Base-by-base conservation (phyloP, 2,113 vertebrate species). In the Oplegnathus fasciatus region DNA sequence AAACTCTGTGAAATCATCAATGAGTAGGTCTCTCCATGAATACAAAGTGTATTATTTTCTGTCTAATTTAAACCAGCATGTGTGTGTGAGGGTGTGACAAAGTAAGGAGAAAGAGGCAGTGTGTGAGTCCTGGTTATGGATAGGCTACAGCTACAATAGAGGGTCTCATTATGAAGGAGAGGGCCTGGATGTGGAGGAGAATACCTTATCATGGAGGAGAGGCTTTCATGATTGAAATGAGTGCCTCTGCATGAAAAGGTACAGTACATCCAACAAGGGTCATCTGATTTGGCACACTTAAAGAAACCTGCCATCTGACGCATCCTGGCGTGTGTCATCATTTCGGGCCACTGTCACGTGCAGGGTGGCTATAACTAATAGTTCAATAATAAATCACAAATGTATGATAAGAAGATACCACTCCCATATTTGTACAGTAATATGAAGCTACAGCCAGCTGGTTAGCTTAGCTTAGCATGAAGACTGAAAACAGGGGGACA, bases 41-140 rank as follows among this genome's bases (percentile, higher is more conserved):
- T 85, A 83, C 22, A 66, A 62, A 86, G 37, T n/a, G 32, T 32
- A 10, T 77, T 71, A 32, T 65, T 70, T 18, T n/a, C 61, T 28
- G 64, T 24, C 14, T 66, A 10, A 6, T 52, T 52, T 74, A 54
- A 13, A 22, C 48, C 57, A 80, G 55, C 40, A 32, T 58, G 17
- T 37, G 6, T 75, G 24, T 65, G 10, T 22, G 7, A 64, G 37
- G 20, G 1, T 62, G 57, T 22, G 46, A 54, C 9, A 42, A 14
- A 32, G 42, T 28, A 17, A 58, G 40, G 17, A 20, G 30, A 57
- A 58, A 42, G 15, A 50, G 15, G 57, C 13, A 28, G 30, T 18
- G 58, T 62, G 3, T 20, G 5, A 14, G 34, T 22, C 13, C 42
- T 54, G 7, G 28, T 6, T 48, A 1, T 60, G 37, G 32, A 34